A percentile compares a stretch with the other conserved stretches of the same genome.
phyloP scores from a whole-genome alignment of 1,140 invertebrate genomes.

The Drepana arcuata region DNA sequence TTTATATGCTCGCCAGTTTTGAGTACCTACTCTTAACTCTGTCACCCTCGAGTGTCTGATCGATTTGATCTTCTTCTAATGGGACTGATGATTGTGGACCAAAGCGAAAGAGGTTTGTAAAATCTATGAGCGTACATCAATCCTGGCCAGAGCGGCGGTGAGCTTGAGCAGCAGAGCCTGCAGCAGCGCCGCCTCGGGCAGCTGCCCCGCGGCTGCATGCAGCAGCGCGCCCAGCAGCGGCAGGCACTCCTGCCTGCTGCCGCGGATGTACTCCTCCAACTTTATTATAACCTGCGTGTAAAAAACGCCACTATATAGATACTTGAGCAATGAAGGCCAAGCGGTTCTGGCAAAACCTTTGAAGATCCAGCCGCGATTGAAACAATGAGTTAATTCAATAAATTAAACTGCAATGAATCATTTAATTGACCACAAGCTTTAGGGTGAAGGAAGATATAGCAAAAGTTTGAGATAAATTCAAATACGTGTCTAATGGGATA shows the following conservation, averaged over 20 bases:
- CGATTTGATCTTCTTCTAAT: not conserved
- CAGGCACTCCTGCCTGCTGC: constrained; percentile 30
- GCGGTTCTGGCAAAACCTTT: not conserved
- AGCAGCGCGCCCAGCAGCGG: constrained; percentile 24
- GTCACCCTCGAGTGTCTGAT: not conserved
- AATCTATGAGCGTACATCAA: constrained; percentile 30
- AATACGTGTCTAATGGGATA: too few relatives aligned
- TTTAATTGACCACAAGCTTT: not conserved
- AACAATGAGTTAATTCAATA: not conserved
- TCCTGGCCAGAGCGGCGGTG: constrained; percentile 23
- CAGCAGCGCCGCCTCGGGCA: constrained; percentile 29
- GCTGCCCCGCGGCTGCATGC: constrained; percentile 20
- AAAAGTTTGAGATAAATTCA: too few relatives aligned
- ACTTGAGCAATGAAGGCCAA: not conserved
- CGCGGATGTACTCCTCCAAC: constrained; percentile 34
- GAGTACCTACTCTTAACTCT: not conserved
- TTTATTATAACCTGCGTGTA: constrained; percentile 27
- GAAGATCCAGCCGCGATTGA: not conserved
- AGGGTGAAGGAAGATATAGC: too few relatives aligned
- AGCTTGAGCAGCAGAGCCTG: constrained; percentile 36
- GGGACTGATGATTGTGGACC: not conserved
- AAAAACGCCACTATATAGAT: not conserved
- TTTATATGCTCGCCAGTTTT: not conserved
- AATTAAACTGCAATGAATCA: not conserved
- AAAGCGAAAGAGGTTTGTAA: not conserved